A percentile compares a stretch with the other conserved stretches of the same genome.
phyloP scores from a whole-genome alignment of 2,888 invertebrate genomes.

The Lasioglossum oenotherae region DNA sequence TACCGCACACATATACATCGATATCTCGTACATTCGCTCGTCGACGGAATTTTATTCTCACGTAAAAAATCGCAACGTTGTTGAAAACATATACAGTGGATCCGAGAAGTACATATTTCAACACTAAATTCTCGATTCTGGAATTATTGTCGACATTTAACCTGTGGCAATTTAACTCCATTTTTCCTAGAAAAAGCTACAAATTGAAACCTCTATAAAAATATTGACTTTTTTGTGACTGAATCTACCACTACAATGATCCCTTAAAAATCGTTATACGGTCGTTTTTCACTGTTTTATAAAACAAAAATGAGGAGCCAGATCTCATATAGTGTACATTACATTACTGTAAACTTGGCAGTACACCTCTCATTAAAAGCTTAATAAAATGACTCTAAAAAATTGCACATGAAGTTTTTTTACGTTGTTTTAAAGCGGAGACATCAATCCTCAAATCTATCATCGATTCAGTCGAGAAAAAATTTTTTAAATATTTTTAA shows the following conservation, averaged over 20 bases:
- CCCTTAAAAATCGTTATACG: background rate
- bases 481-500: background rate
- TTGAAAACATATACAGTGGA: constrained; percentile 23
- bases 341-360: background rate
- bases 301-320: background rate
- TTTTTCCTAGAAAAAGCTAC: background rate
- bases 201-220: background rate
- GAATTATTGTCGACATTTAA: background rate
- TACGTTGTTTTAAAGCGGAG: background rate
- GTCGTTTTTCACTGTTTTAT: background rate
- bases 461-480: background rate
- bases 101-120: background rate
- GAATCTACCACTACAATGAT: background rate
- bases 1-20: constrained; percentile 45
- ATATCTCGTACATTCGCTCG: constrained; percentile 37
- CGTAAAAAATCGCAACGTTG: constrained; percentile 41
- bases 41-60: constrained; percentile 9
- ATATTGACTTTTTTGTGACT: background rate
- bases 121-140: background rate
- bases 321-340: background rate
- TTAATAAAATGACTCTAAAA: background rate
- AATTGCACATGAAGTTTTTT: background rate
- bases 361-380: background rate
- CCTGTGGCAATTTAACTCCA: background rate
- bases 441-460: background rate